Percentiles rank a stretch among this genome's conserved stretches.
phyloP scores from a whole-genome alignment of 2,888 invertebrate species.

The Clitarchus hookeri region DNA sequence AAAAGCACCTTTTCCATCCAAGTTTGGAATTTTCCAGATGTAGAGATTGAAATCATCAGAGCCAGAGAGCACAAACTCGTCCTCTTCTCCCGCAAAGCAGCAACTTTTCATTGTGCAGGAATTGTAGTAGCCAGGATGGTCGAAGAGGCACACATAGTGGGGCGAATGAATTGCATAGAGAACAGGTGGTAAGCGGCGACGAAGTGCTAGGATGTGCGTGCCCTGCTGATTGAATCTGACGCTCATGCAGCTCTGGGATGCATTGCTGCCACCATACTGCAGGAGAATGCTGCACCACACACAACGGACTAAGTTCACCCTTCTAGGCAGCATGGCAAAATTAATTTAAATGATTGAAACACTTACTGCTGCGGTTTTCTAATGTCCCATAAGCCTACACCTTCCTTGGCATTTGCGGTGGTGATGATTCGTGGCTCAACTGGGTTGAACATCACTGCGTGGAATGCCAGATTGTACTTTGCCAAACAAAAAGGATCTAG shows the following conservation, averaged over 20 bases:
- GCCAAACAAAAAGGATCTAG: conserved; percentile 68
- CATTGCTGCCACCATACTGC: conserved; percentile 66
- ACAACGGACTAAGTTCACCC: conserved; percentile 4
- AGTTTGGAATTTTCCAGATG: conserved; percentile 86
- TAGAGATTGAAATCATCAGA: conserved; percentile 96
- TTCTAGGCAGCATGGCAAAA: background rate
- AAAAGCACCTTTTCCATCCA: conserved; percentile 56
- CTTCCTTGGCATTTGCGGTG: conserved; percentile 89
- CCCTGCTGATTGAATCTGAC: conserved; percentile 86
- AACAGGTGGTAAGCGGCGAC: conserved; percentile 85
- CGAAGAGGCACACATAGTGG: conserved; percentile 81
- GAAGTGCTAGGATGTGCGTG: conserved; percentile 75
- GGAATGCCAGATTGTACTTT: conserved; percentile 78
- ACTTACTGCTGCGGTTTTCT: conserved; percentile 80
- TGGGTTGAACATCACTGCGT: conserved; percentile 94
- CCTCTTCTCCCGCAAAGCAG: conserved; percentile 87
- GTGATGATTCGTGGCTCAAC: conserved; percentile 77
- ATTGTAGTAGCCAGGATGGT: conserved; percentile 88
- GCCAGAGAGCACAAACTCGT: conserved; percentile 89
- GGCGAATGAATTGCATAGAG: conserved; percentile 73
- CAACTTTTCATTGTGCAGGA: conserved; percentile 98
- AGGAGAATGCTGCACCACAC: conserved; percentile 58
- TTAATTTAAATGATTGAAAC: background rate
- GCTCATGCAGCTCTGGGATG: conserved; percentile 82
- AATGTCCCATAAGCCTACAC: conserved; percentile 88